Percentiles rank a stretch among this genome's conserved stretches.
phyloP scores from a whole-genome alignment of 2,797 vertebrate species.

The Rhadinocentrus ornatus region DNA sequence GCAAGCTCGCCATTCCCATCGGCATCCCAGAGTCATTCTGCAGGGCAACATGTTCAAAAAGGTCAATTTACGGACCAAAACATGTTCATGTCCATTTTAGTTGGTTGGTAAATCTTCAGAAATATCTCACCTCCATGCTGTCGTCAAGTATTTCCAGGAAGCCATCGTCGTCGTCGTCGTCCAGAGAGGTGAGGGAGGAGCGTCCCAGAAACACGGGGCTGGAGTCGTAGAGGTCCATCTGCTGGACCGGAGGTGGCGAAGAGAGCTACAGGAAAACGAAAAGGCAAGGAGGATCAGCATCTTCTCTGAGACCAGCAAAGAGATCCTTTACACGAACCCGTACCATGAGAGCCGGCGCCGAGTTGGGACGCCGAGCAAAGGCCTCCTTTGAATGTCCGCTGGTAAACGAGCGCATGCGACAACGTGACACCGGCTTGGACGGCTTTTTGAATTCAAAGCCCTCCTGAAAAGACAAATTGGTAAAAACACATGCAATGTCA shows the following conservation, averaged over 20 bases:
- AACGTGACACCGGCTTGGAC: constrained; percentile 78
- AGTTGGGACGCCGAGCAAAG: constrained; percentile 83
- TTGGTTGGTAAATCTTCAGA: too few species aligned
- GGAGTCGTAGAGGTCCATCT: constrained; percentile 57
- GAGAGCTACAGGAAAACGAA: constrained; percentile 54
- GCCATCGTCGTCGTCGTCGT: constrained; percentile 87
- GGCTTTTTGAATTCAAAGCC: constrained; percentile 89
- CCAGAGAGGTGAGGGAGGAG: constrained; percentile 75
- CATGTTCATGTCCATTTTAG: too few species aligned
- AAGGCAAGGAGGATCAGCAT: accelerated
- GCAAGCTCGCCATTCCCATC: constrained; percentile 85
- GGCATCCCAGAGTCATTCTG: constrained; percentile 80
- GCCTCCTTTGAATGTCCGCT: constrained; percentile 68
- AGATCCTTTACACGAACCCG: accelerated
- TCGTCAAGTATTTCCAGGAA: constrained; percentile 90
- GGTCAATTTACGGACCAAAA: too few species aligned
- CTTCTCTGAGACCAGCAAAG: accelerated
- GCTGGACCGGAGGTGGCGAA: constrained; percentile 62
- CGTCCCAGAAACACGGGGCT: constrained; percentile 83
- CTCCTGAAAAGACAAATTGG: constrained; percentile 67
- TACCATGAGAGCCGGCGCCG: constrained; percentile 88
- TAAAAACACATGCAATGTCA: background rate
- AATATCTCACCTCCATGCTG: constrained; percentile 74
- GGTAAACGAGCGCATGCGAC: constrained; percentile 54
- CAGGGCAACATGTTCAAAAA: background rate